These are phyloP conservation scores for Halocynthia aurantium DNA, from an alignment of 23 tunicate genomes.

Conservation along the genomic window DNA sequence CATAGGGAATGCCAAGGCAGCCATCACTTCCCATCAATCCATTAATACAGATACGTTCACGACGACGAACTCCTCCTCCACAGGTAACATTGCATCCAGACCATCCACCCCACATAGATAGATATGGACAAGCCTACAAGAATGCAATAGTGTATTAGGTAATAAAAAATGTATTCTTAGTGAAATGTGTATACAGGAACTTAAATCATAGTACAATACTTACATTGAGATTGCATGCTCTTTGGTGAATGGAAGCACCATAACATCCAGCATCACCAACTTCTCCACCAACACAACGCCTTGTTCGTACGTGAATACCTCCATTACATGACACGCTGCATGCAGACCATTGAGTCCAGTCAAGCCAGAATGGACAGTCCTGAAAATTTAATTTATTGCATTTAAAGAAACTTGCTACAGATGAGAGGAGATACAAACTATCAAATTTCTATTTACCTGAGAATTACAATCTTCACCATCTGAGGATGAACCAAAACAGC, in stretches of 20 bases:
- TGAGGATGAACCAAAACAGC: slow-evolving; percentile 42
- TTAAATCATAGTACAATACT: neutral
- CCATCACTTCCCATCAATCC: slow-evolving; percentile 33
- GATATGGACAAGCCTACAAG: slow-evolving; percentile 66
- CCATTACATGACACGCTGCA: slow-evolving; percentile 47
- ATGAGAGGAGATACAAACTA: neutral
- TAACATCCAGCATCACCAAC: slow-evolving; percentile 43
- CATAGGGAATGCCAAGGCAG: slow-evolving; percentile 18
- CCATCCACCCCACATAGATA: slow-evolving; percentile 62
- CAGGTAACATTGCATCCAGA: slow-evolving; percentile 66
- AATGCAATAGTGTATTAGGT: neutral
- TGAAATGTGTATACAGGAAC: neutral
- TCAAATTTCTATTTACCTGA: neutral
- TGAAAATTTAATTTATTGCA: neutral
- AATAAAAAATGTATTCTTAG: neutral
- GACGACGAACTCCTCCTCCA: slow-evolving; percentile 36
- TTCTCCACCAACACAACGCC: slow-evolving; percentile 41
- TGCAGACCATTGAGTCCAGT: slow-evolving; percentile 12
- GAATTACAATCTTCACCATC: slow-evolving; percentile 37
- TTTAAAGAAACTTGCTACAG: neutral
- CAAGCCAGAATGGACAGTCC: slow-evolving; percentile 28
- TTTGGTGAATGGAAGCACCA: slow-evolving; percentile 24
- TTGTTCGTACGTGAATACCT: slow-evolving; percentile 18
- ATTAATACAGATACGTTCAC: slow-evolving; percentile 27
- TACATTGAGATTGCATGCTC: slow-evolving; percentile 27